Evolutionary conservation across 2,113 vertebrate species (phyloP).

Genomic region (Spilogale gracilis): DNA sequence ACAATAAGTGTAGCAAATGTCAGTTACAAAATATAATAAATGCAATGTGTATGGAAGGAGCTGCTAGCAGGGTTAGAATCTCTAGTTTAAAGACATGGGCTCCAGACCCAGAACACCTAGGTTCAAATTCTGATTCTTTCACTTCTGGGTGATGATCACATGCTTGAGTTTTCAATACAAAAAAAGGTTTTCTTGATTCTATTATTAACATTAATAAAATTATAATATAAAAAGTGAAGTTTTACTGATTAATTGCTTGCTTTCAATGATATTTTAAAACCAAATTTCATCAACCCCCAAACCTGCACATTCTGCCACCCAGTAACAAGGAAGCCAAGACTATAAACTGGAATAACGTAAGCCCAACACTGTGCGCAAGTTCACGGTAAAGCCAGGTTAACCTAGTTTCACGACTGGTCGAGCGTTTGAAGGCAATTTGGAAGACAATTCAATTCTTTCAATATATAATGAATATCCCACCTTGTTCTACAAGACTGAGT

Average conservation of each 20-base stretch:
- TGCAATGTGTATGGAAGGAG: neutral
- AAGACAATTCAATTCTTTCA: neutral
- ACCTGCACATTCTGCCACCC: neutral
- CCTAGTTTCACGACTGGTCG: neutral
- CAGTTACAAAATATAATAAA: neutral
- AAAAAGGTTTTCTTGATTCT: neutral
- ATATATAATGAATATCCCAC: neutral
- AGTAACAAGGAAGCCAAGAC: neutral
- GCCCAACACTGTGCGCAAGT: neutral
- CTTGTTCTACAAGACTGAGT: neutral
- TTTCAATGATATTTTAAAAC: conserved; percentile 20
- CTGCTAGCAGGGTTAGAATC: neutral
- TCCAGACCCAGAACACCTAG: neutral
- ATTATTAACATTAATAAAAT: neutral
- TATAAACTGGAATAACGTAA: neutral
- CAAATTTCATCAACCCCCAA: conserved; percentile 19
- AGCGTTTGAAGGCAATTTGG: neutral
- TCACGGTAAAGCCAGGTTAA: neutral
- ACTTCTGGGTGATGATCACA: neutral
- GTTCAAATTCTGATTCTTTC: neutral
- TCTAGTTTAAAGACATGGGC: neutral
- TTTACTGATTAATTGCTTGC: neutral
- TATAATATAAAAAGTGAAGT: neutral
- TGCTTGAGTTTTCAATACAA: neutral
- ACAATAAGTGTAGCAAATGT: neutral